A percentile compares a stretch with the other conserved stretches of the same genome.
phyloP scores from a whole-genome alignment of 1,140 invertebrate genomes.

The Arctopsyche grandis region DNA sequence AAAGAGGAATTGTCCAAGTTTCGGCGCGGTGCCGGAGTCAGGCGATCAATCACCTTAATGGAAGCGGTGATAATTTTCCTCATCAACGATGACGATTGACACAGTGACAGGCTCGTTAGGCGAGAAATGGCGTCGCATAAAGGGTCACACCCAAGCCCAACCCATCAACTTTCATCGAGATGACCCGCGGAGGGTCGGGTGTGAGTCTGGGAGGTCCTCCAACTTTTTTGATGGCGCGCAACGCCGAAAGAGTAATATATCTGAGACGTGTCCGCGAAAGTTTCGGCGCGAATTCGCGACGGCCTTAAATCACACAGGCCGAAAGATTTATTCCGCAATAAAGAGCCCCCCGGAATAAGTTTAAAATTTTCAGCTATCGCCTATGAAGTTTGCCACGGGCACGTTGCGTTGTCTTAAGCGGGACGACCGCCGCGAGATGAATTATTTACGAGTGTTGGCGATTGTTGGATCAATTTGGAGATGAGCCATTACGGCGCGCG shows the following conservation, averaged over 20 bases:
- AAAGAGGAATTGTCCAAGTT: not conserved
- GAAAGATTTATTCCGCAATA: constrained; percentile 39
- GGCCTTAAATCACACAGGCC: constrained; percentile 20
- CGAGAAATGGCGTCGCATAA: constrained; percentile 9
- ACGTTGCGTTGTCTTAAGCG: constrained; percentile 38
- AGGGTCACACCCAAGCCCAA: not conserved
- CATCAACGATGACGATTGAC: constrained; percentile 21
- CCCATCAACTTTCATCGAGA: too few relatives aligned
- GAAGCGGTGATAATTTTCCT: constrained; percentile 11
- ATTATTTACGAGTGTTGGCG: constrained; percentile 39
- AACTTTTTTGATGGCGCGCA: constrained; percentile 28
- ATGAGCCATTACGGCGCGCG: not conserved
- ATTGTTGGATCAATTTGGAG: constrained; percentile 34
- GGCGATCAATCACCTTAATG: constrained; percentile 12
- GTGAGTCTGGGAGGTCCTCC: not conserved
- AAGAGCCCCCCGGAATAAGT: constrained; percentile 1
- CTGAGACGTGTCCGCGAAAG: constrained; percentile 40
- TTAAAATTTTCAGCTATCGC: constrained; percentile 31
- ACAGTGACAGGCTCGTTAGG: not conserved
- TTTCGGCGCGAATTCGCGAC: constrained; percentile 28
- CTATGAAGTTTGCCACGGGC: constrained; percentile 14
- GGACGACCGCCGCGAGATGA: constrained; percentile 17
- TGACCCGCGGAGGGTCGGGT: not conserved
- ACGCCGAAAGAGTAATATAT: constrained; percentile 35
- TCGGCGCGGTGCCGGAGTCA: not conserved